These are phyloP conservation scores for Onychomys torridus DNA, from an alignment of 2,797 vertebrate genomes.

Conservation along the genomic window DNA sequence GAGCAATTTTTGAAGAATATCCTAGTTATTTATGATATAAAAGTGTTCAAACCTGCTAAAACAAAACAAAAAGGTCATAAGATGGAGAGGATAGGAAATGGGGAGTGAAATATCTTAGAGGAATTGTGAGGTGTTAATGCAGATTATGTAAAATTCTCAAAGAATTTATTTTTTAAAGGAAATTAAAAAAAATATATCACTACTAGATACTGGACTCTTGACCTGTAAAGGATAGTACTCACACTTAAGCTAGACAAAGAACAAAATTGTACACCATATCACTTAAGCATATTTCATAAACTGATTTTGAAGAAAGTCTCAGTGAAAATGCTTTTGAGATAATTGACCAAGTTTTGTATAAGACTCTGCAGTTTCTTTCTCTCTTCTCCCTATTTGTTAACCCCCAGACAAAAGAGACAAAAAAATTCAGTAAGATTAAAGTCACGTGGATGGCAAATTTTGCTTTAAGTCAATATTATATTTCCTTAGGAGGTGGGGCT, in stretches of 20 bases:
- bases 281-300: neutral
- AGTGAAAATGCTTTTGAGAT: neutral
- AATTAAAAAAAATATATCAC: neutral
- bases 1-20: neutral
- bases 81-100: too few relatives aligned
- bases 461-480: slow-evolving; percentile 15
- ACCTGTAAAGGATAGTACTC: neutral
- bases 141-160: neutral
- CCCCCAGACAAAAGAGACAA: neutral
- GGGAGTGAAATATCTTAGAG: too few relatives aligned
- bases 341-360: neutral
- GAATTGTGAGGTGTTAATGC: neutral
- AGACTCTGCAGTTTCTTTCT: neutral
- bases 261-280: neutral
- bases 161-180: neutral
- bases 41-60: neutral
- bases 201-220: neutral
- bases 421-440: neutral
- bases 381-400: neutral
- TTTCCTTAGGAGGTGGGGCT: neutral
- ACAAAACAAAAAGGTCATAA: neutral
- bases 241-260: neutral
- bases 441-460: neutral
- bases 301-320: neutral
- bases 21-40: neutral